Conservation (phyloP, 1,140 invertebrate genomes). For the Drosophila burlai region DNA sequence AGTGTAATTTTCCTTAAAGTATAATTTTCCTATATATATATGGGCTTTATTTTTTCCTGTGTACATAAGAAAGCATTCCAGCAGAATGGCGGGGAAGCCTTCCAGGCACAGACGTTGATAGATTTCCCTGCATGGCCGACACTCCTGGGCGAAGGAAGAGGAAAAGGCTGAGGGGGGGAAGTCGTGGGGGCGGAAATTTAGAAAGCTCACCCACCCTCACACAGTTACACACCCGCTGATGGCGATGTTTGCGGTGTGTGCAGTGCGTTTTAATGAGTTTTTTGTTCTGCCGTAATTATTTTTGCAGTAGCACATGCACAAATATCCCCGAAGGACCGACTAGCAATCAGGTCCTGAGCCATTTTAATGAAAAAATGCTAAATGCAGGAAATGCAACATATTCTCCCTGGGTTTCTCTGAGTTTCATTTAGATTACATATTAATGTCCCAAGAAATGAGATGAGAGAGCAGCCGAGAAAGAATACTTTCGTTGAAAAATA, state of each 20-base stretch:
- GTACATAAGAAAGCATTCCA: slow-evolving; percentile 16
- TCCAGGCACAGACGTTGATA: slow-evolving; percentile 72
- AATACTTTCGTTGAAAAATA: not conserved
- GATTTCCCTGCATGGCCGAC: slow-evolving; percentile 60
- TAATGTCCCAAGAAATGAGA: not conserved
- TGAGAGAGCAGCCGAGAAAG: not conserved
- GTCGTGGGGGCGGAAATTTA: slow-evolving; percentile 23
- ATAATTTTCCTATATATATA: not conserved
- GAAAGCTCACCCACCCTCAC: slow-evolving; percentile 20
- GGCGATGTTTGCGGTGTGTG: slow-evolving; percentile 53
- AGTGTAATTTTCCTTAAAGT: not conserved
- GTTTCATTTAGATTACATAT: slow-evolving; percentile 2
- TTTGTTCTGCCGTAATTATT: slow-evolving; percentile 72
- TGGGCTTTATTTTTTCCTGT: not conserved
- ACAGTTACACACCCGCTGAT: slow-evolving; percentile 21
- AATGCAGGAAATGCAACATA: slow-evolving; percentile 27
- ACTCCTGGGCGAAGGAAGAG: slow-evolving; percentile 36
- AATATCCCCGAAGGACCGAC: slow-evolving; percentile 34
- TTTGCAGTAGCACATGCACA: slow-evolving; percentile 42
- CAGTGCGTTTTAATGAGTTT: slow-evolving; percentile 75
- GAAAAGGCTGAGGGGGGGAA: slow-evolving; percentile 18
- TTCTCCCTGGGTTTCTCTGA: not conserved
- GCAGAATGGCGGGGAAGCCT: slow-evolving; percentile 23
- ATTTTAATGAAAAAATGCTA: slow-evolving; percentile 46
- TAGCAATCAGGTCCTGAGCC: slow-evolving; percentile 32